Base-by-base conservation (phyloP, 2,888 invertebrate genomes). In the Melanostoma mellinum region DNA sequence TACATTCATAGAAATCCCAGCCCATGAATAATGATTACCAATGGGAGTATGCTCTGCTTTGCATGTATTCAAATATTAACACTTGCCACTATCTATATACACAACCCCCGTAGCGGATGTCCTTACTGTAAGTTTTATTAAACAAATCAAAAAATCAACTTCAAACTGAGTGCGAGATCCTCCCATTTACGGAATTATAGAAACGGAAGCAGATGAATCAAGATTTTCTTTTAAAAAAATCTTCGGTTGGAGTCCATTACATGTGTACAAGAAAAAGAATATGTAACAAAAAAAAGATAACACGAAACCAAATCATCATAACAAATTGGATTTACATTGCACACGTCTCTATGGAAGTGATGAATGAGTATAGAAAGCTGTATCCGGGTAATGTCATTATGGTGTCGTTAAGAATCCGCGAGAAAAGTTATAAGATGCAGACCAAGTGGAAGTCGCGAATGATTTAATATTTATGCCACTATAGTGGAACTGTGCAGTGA, bases 11-110 rank as follows among this genome's bases (percentile, higher is more conserved):
- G 69, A 79, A 84, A 79, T 84, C 84, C 84, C 84, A 84, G 84
- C 84, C 84, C 84, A 84, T 84, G 84, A 84, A 84, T 84, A 84
- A 79, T 84, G 71, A 84, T 84, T 84, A 84, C 84, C 84, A 75
- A 65, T 60, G 84, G 84, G 84, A 84, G 71, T 75, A 58, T 65
- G 69, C 63, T 69, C 74, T 79, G 79, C 71, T 84, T 84, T 48
- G 74, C 79, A 78, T 77, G 76, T 74, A 68, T 46, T 78, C 82
- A 73, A 78, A 79, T 78, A 84, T 75, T 78, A 38, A 78, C 78
- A 84, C 69, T 82, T 69, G 52, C 63, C 55, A 61, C 33, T 60
- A 52, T 61, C 33, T 36, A 6, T 6, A 48, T 48, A 36, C 52
- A 42, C 52, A 35, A 33, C 46, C 44, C 35, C 67, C 53, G 58